Conservation (phyloP, 2,113 vertebrate species). For the Corynorhinus townsendii region DNA sequence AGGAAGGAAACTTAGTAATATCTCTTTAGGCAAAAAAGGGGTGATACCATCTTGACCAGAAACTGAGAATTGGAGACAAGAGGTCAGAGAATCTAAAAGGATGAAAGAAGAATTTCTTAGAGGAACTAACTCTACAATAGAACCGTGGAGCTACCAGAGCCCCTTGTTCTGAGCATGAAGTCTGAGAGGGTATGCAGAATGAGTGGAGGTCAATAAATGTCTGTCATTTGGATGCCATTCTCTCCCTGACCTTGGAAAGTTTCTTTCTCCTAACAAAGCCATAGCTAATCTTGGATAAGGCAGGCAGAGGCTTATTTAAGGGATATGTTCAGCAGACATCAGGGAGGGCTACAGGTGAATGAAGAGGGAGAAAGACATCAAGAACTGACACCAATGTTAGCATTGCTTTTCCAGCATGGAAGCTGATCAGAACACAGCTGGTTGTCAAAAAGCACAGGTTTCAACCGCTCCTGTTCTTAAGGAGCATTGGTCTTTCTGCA, state of each 20-base stretch:
- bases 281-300: neutral
- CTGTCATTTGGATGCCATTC: neutral
- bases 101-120: neutral
- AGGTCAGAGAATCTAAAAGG: constrained; percentile 12
- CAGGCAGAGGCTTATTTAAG: neutral
- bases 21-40: neutral
- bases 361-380: neutral
- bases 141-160: neutral
- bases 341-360: neutral
- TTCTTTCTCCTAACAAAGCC: neutral
- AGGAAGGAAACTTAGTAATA: neutral
- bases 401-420: neutral
- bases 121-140: neutral
- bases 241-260: neutral
- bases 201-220: neutral
- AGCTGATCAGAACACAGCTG: neutral
- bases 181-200: neutral
- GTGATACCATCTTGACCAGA: neutral
- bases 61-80: neutral
- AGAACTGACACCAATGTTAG: neutral
- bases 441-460: neutral
- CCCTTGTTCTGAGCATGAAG: neutral
- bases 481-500: neutral
- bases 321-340: neutral
- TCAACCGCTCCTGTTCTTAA: neutral